Evolutionary conservation across 2,797 vertebrate genomes (phyloP).

Genomic region (Hemibagrus guttatus): DNA sequence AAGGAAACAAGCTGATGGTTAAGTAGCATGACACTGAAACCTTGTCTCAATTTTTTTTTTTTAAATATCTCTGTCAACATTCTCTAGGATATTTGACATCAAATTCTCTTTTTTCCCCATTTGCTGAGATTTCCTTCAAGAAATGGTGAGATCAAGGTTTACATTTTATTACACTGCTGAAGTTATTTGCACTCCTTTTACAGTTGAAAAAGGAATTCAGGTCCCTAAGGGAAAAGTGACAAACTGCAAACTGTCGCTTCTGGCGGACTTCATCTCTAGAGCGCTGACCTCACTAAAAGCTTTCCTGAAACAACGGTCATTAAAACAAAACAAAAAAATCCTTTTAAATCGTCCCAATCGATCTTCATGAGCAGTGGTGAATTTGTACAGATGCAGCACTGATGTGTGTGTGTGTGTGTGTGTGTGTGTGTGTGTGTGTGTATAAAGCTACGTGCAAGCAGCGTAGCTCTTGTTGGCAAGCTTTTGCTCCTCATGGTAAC

Average conservation of each 20-base stretch:
- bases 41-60: not conserved
- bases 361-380: not conserved
- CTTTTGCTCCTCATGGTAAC: conserved; percentile 77
- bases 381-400: conserved; percentile 6
- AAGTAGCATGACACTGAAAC: not conserved
- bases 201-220: not conserved
- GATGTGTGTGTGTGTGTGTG: not conserved
- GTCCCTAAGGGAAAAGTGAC: not conserved
- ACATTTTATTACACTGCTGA: not conserved
- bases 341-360: not conserved
- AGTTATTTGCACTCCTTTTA: not conserved
- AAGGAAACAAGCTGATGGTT: not conserved
- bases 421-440: not conserved
- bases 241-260: conserved; percentile 23
- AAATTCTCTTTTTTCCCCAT: not conserved
- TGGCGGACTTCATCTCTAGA: not conserved
- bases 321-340: not conserved
- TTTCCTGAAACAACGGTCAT: not conserved
- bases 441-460: not conserved
- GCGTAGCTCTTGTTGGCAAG: conserved; percentile 58
- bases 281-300: not conserved
- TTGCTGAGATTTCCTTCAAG: not conserved
- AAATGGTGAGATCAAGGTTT: not conserved
- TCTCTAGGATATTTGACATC: not conserved
- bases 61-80: not conserved